Percentiles rank a stretch among this genome's conserved stretches.
These are phyloP conservation scores for Adoxophyes honmai DNA, from an alignment of 1,140 invertebrate genomes.

Conservation along the genomic window DNA sequence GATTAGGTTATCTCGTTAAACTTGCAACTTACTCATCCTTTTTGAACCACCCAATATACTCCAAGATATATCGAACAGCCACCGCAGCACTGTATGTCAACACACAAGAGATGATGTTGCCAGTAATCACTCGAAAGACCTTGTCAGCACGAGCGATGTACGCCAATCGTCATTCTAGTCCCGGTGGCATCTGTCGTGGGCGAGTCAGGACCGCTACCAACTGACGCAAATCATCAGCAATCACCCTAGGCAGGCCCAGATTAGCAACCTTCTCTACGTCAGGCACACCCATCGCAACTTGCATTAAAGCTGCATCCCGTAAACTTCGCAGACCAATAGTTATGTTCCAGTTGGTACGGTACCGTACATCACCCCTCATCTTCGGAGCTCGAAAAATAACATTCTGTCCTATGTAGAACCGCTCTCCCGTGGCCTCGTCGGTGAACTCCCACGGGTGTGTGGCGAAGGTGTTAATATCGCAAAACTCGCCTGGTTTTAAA, in stretches of 20 bases:
- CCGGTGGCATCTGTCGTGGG: background rate
- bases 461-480: constrained; percentile 83
- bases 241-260: constrained; percentile 39
- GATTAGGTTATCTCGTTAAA: too few species aligned
- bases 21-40: too few species aligned
- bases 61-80: too few species aligned
- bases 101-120: too few species aligned
- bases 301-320: constrained; percentile 34
- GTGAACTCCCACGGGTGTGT: constrained; percentile 87
- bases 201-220: constrained; percentile 22
- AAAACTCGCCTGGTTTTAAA: constrained; percentile 61
- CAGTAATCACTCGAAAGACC: too few species aligned
- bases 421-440: constrained; percentile 80
- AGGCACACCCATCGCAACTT: constrained; percentile 31
- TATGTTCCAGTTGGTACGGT: constrained; percentile 63
- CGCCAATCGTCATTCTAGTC: background rate
- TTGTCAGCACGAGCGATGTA: background rate
- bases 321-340: constrained; percentile 48
- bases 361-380: constrained; percentile 42
- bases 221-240: constrained; percentile 39
- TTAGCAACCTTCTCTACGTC: constrained; percentile 23
- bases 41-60: too few species aligned
- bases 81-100: too few species aligned
- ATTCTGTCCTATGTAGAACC: constrained; percentile 66
- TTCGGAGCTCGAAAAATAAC: constrained; percentile 48